A percentile compares a stretch with the other conserved stretches of the same genome.
These are phyloP conservation scores for Cryptotis parvus DNA, from an alignment of 2,113 vertebrate genomes.

Conservation along the genomic window DNA sequence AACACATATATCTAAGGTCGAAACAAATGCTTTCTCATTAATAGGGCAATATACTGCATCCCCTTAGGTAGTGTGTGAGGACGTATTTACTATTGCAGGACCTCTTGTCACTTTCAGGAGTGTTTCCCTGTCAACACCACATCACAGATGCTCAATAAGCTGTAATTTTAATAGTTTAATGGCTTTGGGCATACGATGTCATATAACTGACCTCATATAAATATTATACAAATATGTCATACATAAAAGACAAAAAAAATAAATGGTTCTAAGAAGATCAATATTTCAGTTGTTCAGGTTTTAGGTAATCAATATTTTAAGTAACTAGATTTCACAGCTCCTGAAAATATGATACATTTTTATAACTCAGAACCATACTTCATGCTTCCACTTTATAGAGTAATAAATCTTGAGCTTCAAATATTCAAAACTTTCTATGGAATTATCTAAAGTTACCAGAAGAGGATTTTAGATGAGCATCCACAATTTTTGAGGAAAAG, in stretches of 20 bases:
- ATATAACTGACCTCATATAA: background rate
- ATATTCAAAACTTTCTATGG: background rate
- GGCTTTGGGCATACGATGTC: background rate
- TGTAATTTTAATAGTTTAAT: conserved; percentile 59
- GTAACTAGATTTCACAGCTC: background rate
- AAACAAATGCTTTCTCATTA: conserved; percentile 42
- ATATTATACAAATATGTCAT: conserved; percentile 47
- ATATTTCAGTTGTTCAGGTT: background rate
- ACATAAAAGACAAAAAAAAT: background rate
- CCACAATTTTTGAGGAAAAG: background rate
- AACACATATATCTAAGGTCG: background rate
- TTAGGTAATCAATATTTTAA: background rate
- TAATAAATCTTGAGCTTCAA: background rate
- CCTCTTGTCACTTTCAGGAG: conserved; percentile 42
- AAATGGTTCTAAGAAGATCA: background rate
- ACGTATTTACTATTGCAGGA: conserved; percentile 48
- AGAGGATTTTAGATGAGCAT: background rate
- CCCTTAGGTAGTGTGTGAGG: conserved; percentile 43
- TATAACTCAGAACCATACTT: background rate
- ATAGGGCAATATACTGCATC: conserved; percentile 36
- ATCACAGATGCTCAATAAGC: conserved; percentile 43
- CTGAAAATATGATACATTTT: background rate
- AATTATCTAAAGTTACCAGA: background rate
- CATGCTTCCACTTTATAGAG: background rate
- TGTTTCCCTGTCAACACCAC: conserved; percentile 57